These are phyloP conservation scores for Aphelenchoides fujianensis DNA, from an alignment of 1,140 invertebrate species.

Conservation along the genomic window DNA sequence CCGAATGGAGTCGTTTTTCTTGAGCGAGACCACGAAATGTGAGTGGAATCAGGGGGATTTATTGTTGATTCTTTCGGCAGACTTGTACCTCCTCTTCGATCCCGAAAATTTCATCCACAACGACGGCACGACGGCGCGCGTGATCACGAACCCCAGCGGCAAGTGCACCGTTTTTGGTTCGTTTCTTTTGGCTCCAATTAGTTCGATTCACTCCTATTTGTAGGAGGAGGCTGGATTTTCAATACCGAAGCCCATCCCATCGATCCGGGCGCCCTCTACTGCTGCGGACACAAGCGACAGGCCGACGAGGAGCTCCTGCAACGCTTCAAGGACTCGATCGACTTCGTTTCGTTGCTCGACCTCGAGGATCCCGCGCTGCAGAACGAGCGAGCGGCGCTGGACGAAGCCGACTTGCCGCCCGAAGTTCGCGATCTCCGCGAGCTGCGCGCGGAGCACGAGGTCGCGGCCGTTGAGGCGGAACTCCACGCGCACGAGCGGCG, in stretches of 20 bases:
- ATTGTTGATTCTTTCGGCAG: background rate
- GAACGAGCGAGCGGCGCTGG: slow-evolving; percentile 15
- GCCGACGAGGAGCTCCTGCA: slow-evolving; percentile 42
- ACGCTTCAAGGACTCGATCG: slow-evolving; percentile 50
- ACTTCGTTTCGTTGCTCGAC: slow-evolving; percentile 46
- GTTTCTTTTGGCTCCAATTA: background rate
- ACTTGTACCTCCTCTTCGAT: slow-evolving; percentile 81
- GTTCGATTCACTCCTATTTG: background rate
- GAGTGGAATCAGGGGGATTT: background rate
- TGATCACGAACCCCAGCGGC: slow-evolving; percentile 74
- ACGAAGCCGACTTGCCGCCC: slow-evolving; percentile 14
- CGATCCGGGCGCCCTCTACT: slow-evolving; percentile 84
- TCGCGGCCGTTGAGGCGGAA: slow-evolving; percentile 26
- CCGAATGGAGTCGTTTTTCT: slow-evolving; percentile 71
- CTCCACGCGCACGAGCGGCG: background rate
- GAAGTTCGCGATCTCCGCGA: slow-evolving; percentile 19
- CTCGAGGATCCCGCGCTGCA: slow-evolving; percentile 26
- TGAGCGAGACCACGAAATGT: slow-evolving; percentile 70
- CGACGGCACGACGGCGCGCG: slow-evolving; percentile 71
- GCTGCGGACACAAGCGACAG: slow-evolving; percentile 70
- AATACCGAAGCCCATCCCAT: slow-evolving; percentile 94
- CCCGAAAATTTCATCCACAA: slow-evolving; percentile 93
- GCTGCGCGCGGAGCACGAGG: no score
- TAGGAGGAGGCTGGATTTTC: slow-evolving; percentile 23
- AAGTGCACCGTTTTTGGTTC: slow-evolving; percentile 68